Conservation (phyloP, 2,888 invertebrate genomes). For the Synergus gifuensis region DNA sequence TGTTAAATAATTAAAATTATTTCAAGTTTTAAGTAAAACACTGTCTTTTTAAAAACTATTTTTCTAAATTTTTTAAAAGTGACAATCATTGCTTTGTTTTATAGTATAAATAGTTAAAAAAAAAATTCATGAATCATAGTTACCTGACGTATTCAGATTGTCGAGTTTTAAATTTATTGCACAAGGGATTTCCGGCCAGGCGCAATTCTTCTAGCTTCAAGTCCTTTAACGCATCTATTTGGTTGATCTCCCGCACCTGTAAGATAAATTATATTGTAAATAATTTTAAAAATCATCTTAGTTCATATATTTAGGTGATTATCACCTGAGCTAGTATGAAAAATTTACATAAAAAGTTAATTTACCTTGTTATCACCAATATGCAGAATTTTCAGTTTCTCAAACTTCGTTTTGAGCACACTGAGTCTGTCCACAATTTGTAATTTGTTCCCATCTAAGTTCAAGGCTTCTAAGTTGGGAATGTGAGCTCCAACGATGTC, state of each 20-base stretch:
- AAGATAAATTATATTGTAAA: conserved; percentile 60
- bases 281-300: not conserved
- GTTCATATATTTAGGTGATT: not conserved
- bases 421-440: conserved; percentile 84
- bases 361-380: conserved; percentile 89
- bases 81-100: too few species aligned
- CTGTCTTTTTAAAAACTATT: too few species aligned
- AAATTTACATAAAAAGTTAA: conserved; percentile 5
- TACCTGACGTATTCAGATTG: conserved; percentile 91
- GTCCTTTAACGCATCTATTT: conserved; percentile 84
- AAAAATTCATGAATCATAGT: conserved; percentile 64
- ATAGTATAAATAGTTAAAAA: not conserved
- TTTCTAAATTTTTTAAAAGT: too few species aligned
- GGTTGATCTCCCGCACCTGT: conserved; percentile 83
- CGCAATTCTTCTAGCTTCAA: conserved; percentile 87
- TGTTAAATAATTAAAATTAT: too few species aligned
- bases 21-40: too few species aligned
- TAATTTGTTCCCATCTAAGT: conserved; percentile 89
- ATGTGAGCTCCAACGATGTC: conserved; percentile 91
- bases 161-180: conserved; percentile 86
- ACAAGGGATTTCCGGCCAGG: conserved; percentile 89
- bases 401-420: conserved; percentile 83
- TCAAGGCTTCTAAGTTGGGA: conserved; percentile 89
- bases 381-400: conserved; percentile 87
- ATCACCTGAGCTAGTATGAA: not conserved